Percentiles rank a stretch among this genome's conserved stretches.
phyloP scores from a whole-genome alignment of 2,888 invertebrate species.

The Camponotus fellah region DNA sequence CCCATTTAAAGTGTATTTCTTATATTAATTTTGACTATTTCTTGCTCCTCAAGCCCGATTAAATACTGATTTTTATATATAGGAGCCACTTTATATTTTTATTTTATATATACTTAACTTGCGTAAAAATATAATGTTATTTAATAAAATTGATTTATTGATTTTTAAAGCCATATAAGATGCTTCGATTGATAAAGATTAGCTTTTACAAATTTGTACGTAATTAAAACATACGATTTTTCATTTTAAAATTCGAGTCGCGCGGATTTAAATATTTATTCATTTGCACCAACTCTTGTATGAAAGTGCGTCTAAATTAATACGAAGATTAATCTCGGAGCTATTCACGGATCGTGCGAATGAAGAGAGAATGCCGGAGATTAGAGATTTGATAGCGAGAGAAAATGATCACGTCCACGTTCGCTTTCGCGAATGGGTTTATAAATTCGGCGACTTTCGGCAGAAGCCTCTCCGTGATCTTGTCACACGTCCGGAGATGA shows the following conservation, averaged over 20 bases:
- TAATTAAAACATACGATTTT: too few relatives aligned
- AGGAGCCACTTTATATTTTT: too few relatives aligned
- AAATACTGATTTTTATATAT: too few relatives aligned
- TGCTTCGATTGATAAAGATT: background rate
- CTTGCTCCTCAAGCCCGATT: too few relatives aligned
- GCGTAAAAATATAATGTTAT: background rate
- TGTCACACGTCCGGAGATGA: slow-evolving; percentile 81
- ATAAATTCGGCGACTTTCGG: slow-evolving; percentile 71
- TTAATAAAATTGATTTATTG: background rate
- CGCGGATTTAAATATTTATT: background rate
- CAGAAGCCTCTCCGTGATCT: slow-evolving; percentile 70
- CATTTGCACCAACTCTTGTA: background rate
- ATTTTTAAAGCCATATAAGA: background rate
- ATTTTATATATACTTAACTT: too few relatives aligned
- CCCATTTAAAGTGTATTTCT: too few relatives aligned
- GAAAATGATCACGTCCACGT: slow-evolving; percentile 2
- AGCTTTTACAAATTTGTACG: background rate
- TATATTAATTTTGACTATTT: too few relatives aligned
- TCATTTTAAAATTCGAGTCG: background rate
- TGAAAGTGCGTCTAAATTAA: background rate
- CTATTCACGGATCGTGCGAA: background rate
- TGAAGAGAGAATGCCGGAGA: background rate
- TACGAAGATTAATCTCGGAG: background rate
- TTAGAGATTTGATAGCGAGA: background rate
- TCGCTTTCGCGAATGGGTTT: slow-evolving; percentile 56